Conservation (phyloP, 2,888 invertebrate genomes). For the Pheosia gnoma region DNA sequence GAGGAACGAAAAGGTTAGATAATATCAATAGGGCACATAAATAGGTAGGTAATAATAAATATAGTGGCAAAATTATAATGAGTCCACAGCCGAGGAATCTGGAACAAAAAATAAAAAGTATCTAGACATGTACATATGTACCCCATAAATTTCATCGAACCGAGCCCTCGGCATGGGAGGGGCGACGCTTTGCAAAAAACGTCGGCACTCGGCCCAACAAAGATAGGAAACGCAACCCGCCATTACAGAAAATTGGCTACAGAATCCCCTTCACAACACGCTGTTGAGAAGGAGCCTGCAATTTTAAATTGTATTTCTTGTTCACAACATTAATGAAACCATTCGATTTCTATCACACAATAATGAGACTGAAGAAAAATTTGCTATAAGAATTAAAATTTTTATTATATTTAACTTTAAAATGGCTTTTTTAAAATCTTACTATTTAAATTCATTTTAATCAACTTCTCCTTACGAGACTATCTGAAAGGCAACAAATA, state of each 20-base stretch:
- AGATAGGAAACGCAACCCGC: slow-evolving; percentile 78
- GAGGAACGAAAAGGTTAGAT: no score
- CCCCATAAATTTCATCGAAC: slow-evolving; percentile 59
- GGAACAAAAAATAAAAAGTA: slow-evolving; percentile 25
- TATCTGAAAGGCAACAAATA: slow-evolving; percentile 70
- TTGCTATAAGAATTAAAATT: slow-evolving; percentile 6
- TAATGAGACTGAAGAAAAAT: slow-evolving; percentile 19
- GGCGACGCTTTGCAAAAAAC: slow-evolving; percentile 73
- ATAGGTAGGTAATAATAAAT: no score
- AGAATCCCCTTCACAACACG: slow-evolving; percentile 58
- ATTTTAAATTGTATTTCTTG: slow-evolving; percentile 54
- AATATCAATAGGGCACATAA: not conserved
- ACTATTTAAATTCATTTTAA: slow-evolving; percentile 28
- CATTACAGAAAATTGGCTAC: slow-evolving; percentile 80
- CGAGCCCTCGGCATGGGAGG: slow-evolving; percentile 60
- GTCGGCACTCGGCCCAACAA: slow-evolving; percentile 74
- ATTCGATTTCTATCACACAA: slow-evolving; percentile 16
- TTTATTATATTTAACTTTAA: not conserved
- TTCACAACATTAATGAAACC: slow-evolving; percentile 27
- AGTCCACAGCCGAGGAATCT: slow-evolving; percentile 15
- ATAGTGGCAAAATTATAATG: not conserved
- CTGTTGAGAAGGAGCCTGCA: slow-evolving; percentile 49
- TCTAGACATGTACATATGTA: slow-evolving; percentile 41
- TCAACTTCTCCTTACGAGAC: slow-evolving; percentile 45
- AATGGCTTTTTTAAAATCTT: slow-evolving; percentile 24